Percentiles rank a stretch among this genome's conserved stretches.
These are phyloP conservation scores for Crenichthys baileyi DNA, from an alignment of 2,797 vertebrate genomes.

Conservation along the genomic window DNA sequence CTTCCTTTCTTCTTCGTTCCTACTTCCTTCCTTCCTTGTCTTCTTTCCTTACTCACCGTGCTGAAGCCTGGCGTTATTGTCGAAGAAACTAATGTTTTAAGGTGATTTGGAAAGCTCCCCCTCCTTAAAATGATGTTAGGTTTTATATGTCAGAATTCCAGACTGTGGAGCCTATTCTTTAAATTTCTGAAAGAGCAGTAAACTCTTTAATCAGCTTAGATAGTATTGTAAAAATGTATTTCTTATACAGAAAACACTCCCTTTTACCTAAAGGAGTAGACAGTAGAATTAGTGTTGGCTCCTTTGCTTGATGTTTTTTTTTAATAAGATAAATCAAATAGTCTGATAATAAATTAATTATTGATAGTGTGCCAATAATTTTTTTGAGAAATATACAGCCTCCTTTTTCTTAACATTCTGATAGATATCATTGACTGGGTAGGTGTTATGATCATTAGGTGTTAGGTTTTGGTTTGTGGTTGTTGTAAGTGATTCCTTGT, in stretches of 20 bases:
- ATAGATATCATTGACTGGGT: no score
- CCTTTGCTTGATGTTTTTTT: neutral
- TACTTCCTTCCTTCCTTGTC: neutral
- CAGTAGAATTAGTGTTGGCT: neutral
- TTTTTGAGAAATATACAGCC: neutral
- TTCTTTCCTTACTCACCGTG: neutral
- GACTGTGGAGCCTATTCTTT: no score
- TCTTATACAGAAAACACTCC: neutral
- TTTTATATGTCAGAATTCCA: no score
- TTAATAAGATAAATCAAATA: neutral
- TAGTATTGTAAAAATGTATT: neutral
- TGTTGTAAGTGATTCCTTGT: no score
- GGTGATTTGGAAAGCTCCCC: no score
- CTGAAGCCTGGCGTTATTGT: no score
- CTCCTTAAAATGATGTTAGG: no score
- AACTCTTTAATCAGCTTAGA: neutral
- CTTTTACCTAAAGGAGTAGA: neutral
- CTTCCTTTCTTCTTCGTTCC: neutral
- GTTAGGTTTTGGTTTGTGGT: no score
- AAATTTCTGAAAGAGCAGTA: no score
- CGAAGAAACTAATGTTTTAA: no score
- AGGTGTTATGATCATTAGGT: no score
- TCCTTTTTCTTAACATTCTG: no score
- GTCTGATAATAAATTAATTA: neutral
- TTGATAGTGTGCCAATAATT: neutral